A percentile compares a stretch with the other conserved stretches of the same genome.
phyloP scores from a whole-genome alignment of 2,113 vertebrate genomes.

The Nicator chloris region DNA sequence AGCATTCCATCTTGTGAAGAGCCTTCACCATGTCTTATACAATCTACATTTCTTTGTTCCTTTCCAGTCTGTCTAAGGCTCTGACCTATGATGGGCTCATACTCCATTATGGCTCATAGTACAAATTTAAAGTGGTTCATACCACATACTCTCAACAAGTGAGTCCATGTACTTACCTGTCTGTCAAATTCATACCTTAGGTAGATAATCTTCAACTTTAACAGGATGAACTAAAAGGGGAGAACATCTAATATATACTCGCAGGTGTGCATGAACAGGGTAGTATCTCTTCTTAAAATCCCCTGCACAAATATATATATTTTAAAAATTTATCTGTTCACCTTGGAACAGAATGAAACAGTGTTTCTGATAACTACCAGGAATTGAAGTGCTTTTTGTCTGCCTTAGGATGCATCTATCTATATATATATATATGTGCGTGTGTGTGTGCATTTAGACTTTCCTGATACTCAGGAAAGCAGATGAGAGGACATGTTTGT shows the following conservation, averaged over 20 bases:
- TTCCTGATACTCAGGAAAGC: not conserved
- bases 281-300: not conserved
- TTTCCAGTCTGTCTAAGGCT: not conserved
- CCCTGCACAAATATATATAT: not conserved
- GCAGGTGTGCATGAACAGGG: not conserved
- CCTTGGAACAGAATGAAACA: not conserved
- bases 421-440: accelerated
- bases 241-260: not conserved
- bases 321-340: not conserved
- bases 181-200: not conserved
- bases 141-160: not conserved
- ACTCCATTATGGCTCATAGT: not conserved
- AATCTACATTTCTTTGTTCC: not conserved
- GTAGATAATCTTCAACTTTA: not conserved
- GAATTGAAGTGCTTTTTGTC: not conserved
- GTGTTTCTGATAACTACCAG: not conserved
- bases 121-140: not conserved
- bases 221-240: not conserved
- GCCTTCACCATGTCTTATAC: not conserved
- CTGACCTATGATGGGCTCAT: not conserved
- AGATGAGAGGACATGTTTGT: not conserved
- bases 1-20: not conserved
- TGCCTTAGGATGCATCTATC: accelerated
- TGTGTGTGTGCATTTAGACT: not conserved
- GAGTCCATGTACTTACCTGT: not conserved